These are phyloP conservation scores for Dione vanillae DNA, from an alignment of 2,888 invertebrate species.

Conservation along the genomic window DNA sequence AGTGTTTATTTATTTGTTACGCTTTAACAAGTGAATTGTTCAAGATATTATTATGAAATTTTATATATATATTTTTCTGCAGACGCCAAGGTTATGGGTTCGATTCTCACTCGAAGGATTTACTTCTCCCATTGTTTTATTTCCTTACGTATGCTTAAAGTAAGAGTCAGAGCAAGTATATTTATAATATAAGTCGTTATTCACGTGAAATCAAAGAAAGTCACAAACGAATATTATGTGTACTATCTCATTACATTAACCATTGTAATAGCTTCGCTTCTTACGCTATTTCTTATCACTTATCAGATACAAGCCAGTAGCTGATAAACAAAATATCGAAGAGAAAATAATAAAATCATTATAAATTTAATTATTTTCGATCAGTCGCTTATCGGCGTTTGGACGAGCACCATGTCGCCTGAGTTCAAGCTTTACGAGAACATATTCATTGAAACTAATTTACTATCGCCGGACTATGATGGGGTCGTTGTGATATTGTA, in stretches of 20 bases:
- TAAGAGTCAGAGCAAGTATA: no score
- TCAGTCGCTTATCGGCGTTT: constrained; percentile 10
- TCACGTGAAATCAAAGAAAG: no score
- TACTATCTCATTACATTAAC: background rate
- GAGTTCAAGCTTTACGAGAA: constrained; percentile 72
- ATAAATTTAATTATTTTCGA: constrained; percentile 12
- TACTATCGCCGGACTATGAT: constrained; percentile 83
- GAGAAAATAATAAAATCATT: constrained; percentile 7
- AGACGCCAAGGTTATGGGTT: background rate
- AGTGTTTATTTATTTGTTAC: no score
- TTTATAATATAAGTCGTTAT: no score
- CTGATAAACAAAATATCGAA: constrained; percentile 3
- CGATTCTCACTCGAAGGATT: background rate
- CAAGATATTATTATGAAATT: no score
- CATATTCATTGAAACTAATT: constrained; percentile 74
- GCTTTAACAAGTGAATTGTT: no score
- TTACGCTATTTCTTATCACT: constrained; percentile 15
- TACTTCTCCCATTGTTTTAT: no score
- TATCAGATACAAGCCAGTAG: constrained; percentile 9
- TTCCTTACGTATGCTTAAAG: no score
- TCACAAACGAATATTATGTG: background rate
- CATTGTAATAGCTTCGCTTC: background rate
- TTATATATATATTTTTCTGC: no score
- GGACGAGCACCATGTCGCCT: constrained; percentile 34
- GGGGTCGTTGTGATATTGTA: constrained; percentile 85